These are phyloP conservation scores for Lates calcarifer DNA, from an alignment of 2,113 vertebrate genomes.

Conservation along the genomic window DNA sequence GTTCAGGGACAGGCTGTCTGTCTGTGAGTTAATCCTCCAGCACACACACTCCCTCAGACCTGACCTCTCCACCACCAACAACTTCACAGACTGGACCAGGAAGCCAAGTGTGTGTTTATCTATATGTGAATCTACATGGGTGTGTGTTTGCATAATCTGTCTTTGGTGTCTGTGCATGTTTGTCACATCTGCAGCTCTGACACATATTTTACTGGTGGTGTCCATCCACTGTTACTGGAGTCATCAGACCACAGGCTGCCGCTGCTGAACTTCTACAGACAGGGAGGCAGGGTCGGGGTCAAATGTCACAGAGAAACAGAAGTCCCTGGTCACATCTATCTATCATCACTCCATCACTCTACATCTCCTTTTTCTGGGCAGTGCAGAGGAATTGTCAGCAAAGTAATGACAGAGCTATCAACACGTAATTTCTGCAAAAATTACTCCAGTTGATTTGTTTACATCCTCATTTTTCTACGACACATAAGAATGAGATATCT, in stretches of 20 bases:
- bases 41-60: conserved; percentile 10
- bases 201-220: conserved; percentile 1
- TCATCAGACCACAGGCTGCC: background rate
- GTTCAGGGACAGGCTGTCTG: conserved; percentile 67
- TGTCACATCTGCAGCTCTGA: background rate
- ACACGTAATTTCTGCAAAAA: conserved; percentile 23
- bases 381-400: background rate
- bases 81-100: background rate
- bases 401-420: conserved; percentile 45
- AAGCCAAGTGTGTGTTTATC: conserved; percentile 21
- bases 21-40: conserved; percentile 72
- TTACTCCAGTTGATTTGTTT: background rate
- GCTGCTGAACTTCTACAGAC: conserved; percentile 30
- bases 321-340: conserved; percentile 60
- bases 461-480: background rate
- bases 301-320: conserved; percentile 71
- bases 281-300: conserved; percentile 42
- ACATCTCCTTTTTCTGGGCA: conserved; percentile 43
- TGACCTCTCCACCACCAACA: conserved; percentile 28
- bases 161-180: background rate
- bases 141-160: conserved; percentile 34
- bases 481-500: too few species aligned
- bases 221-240: background rate
- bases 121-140: background rate
- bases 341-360: conserved; percentile 65